phyloP scores from a whole-genome alignment of 1,140 invertebrate species.

The Brachionus rotundiformis region DNA sequence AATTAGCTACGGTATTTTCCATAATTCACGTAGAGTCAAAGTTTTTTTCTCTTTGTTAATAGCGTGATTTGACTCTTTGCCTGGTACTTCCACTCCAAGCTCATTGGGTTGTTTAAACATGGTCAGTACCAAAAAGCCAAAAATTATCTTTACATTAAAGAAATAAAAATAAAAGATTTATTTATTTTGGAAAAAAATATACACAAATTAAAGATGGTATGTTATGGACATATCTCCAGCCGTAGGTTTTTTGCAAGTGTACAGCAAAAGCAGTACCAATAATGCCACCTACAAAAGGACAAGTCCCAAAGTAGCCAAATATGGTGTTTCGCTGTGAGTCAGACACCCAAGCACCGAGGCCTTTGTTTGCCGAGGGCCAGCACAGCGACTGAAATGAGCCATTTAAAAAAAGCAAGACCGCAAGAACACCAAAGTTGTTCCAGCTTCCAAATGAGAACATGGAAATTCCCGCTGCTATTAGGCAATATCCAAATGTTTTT shows the following conservation, averaged over 20 bases:
- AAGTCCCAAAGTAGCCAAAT: conserved; percentile 67
- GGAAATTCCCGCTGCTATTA: conserved; percentile 63
- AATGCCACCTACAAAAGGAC: conserved; percentile 67
- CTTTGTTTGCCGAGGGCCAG: conserved; percentile 66
- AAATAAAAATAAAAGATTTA: not conserved
- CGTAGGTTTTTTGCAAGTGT: conserved; percentile 63
- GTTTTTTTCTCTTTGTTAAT: not conserved
- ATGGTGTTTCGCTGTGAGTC: conserved; percentile 64
- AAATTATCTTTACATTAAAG: conserved; percentile 54
- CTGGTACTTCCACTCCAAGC: conserved; percentile 60
- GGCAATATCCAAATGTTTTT: conserved; percentile 62
- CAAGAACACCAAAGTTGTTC: conserved; percentile 60
- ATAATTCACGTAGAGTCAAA: not conserved
- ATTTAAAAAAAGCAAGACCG: conserved; percentile 65
- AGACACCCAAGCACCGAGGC: conserved; percentile 65
- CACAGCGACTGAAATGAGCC: conserved; percentile 64
- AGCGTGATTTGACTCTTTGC: conserved; percentile 55
- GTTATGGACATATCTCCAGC: conserved; percentile 65
- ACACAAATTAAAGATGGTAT: conserved; percentile 63
- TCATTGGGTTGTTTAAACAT: conserved; percentile 62
- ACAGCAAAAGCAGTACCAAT: conserved; percentile 66
- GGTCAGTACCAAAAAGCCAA: conserved; percentile 62
- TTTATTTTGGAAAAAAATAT: not conserved
- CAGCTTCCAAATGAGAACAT: conserved; percentile 65
- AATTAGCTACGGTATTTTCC: conserved; percentile 34